Evolutionary conservation across 2,888 invertebrate species (phyloP), one percentile per base, ranked within the genome.

Genomic region (Dasysyrphus albostriatus): DNA sequence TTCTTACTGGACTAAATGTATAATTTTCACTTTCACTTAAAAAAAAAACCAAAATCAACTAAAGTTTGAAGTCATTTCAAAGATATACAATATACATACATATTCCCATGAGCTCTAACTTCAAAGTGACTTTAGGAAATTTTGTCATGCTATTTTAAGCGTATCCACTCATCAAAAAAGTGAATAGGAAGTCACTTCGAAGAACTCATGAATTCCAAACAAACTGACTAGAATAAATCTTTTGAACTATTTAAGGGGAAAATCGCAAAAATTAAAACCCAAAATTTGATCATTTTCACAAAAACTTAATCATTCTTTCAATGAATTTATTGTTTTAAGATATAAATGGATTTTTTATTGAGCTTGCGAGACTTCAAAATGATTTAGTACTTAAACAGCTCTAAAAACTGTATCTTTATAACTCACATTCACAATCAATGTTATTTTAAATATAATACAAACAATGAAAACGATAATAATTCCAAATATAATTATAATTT

Each of bases 391-490:
- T 61, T 61, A 42, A 61, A 24, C 14, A 61, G 24, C 39, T 61
- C 24, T 42, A 42, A 42, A 47, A 39, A 61, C 59, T 24, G 37
- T 61, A 24, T 19, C 19, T 59, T 59, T 39, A 39, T 14, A 42
- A 42, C 16, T 39, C 19, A 19, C 19, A 59, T 61, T 37, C 37
- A 59, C 37, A 59, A 39, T 59, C 19, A 59, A 59, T 59, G 10
- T 10, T 19, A 9, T 51, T n/a, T n/a, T 54, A 10, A 37, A 10
- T 9, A 19, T 19, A 49, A 16, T 49, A 16, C 24, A 54, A 14
- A 37, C 3, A 54, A 54, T 54, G 12, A 29, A 24, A 72, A 76
- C 72, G 58, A 82, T 76, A 58, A 37, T 58, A 42, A n/a, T 61
- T 8, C 8, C 8, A 37, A 37, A 10, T 9, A 37, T 37, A 37